These are phyloP conservation scores for Drosophila pectinifera DNA, from an alignment of 1,140 invertebrate species.

Conservation along the genomic window DNA sequence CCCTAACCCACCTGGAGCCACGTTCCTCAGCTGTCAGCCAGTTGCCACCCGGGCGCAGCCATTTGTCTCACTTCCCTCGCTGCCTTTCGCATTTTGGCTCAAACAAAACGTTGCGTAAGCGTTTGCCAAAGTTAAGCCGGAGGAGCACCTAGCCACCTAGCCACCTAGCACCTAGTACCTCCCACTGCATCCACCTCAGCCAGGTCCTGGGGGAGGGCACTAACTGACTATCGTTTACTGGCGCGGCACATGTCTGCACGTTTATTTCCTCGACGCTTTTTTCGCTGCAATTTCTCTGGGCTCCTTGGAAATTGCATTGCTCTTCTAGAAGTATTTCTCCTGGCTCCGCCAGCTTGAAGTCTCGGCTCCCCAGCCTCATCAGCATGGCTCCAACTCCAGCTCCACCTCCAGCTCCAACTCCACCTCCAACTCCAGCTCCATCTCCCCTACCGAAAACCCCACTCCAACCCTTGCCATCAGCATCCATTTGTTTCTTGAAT, in stretches of 20 bases:
- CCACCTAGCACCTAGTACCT: not conserved
- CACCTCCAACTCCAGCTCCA: not conserved
- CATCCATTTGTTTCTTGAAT: conserved; percentile 72
- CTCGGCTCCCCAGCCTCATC: conserved; percentile 37
- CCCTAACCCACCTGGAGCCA: conserved; percentile 11
- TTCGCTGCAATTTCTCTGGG: conserved; percentile 12
- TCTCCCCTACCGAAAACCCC: not conserved
- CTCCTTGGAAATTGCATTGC: conserved; percentile 58
- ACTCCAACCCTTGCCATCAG: conserved; percentile 26
- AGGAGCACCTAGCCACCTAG: conserved; percentile 7
- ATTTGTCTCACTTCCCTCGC: conserved; percentile 31
- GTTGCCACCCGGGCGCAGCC: conserved; percentile 55
- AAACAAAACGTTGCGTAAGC: conserved; percentile 78
- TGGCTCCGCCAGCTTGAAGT: not conserved
- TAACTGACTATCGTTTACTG: conserved; percentile 75
- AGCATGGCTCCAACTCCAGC: conserved; percentile 3
- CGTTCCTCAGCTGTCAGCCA: conserved; percentile 63
- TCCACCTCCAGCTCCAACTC: no score
- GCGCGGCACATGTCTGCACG: conserved; percentile 73
- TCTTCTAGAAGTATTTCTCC: conserved; percentile 35
- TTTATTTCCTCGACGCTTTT: conserved; percentile 32
- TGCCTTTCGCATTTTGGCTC: conserved; percentile 20
- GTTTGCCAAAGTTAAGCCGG: conserved; percentile 70
- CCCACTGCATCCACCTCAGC: conserved; percentile 3
- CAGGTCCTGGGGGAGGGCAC: conserved; percentile 19